These are phyloP conservation scores for Amazona guildingii DNA, from an alignment of 2,113 vertebrate species.

Conservation along the genomic window DNA sequence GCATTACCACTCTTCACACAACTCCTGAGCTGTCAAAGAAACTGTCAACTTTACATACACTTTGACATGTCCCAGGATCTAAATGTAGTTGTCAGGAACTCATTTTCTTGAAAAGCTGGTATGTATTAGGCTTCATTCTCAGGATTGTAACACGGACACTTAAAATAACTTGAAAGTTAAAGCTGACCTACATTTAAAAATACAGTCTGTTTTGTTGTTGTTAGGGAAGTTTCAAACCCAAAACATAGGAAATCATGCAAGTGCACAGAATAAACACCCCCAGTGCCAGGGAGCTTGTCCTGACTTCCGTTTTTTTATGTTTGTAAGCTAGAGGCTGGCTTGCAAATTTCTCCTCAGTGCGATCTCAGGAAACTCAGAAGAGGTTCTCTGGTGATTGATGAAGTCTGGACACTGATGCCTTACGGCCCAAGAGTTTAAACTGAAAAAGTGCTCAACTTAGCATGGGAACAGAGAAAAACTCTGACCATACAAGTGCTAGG, in stretches of 20 bases:
- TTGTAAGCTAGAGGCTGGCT: neutral
- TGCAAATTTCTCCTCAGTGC: neutral
- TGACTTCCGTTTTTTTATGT: neutral
- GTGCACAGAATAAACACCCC: neutral
- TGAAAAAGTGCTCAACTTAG: neutral
- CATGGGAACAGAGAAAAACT: neutral
- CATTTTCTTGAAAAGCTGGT: slow-evolving; percentile 10
- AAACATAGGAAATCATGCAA: neutral
- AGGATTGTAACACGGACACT: neutral
- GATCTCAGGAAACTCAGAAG: neutral
- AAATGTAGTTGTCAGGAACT: neutral
- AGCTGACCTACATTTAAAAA: neutral
- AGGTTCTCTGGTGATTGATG: neutral
- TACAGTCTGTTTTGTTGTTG: neutral
- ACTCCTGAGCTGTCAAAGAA: neutral
- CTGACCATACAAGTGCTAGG: neutral
- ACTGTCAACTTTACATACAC: neutral
- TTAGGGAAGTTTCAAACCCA: neutral
- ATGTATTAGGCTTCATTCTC: neutral
- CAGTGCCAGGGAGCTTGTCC: neutral
- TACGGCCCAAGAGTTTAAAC: neutral
- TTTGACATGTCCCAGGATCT: neutral
- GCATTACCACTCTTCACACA: neutral
- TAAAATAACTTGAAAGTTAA: neutral
- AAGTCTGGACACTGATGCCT: neutral